Percentiles rank a stretch among this genome's conserved stretches.
Evolutionary conservation across 2,113 vertebrate genomes (phyloP).

Genomic region (Antennarius striatus): DNA sequence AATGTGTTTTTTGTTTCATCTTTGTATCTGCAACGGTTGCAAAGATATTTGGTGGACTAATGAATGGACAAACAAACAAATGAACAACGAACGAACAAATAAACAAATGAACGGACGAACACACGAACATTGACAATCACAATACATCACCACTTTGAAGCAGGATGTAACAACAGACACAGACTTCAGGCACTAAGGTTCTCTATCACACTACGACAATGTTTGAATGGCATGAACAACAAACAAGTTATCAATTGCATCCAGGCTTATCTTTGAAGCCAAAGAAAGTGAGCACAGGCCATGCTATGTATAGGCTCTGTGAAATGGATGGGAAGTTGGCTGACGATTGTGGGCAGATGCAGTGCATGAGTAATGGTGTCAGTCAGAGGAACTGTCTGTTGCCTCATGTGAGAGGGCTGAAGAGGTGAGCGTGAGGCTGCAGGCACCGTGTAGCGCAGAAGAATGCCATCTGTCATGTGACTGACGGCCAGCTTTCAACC

Average conservation of each 20-base stretch:
- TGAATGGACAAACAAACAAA: too few species aligned
- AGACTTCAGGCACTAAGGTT: conserved; percentile 5
- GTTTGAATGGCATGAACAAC: conserved; percentile 53
- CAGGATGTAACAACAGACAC: background rate
- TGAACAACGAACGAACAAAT: too few species aligned
- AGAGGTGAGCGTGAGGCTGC: conserved; percentile 50
- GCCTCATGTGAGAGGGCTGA: conserved; percentile 40
- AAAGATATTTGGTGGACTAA: too few species aligned
- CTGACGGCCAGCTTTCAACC: conserved; percentile 41
- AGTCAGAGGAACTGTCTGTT: conserved; percentile 60
- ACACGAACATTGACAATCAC: too few species aligned
- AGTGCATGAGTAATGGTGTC: conserved; percentile 51
- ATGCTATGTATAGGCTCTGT: conserved; percentile 58
- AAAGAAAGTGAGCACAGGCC: conserved; percentile 43
- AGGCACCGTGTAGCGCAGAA: conserved; percentile 23
- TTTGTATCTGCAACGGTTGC: too few species aligned
- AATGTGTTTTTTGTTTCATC: too few species aligned
- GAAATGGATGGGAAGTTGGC: conserved; percentile 52
- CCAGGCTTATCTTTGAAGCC: conserved; percentile 61
- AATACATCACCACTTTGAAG: background rate
- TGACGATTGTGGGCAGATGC: conserved; percentile 69
- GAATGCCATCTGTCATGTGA: conserved; percentile 59
- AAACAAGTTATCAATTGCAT: conserved; percentile 35
- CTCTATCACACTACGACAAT: conserved; percentile 31
- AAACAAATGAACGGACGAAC: too few species aligned